These are phyloP conservation scores for Oreocharis arfaki DNA, from an alignment of 2,113 vertebrate genomes.

Conservation along the genomic window DNA sequence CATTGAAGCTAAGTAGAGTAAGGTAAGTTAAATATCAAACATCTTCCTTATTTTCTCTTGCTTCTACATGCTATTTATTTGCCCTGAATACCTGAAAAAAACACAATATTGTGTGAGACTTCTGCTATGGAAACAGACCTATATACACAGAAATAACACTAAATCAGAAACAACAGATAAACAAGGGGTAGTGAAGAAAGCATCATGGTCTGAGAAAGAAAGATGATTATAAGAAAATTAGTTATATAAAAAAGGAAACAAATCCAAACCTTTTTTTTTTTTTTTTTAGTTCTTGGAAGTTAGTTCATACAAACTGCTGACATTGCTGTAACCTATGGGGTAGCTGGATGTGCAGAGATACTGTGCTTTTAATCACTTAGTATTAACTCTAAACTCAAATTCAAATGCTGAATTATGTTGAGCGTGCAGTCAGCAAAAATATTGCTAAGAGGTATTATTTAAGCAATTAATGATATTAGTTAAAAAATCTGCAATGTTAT, in stretches of 20 bases:
- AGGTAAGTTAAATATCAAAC: not conserved
- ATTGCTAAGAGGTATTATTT: not conserved
- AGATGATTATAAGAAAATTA: not conserved
- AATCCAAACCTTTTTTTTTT: not conserved
- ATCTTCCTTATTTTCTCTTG: not conserved
- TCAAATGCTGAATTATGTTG: not conserved
- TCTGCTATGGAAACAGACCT: not conserved
- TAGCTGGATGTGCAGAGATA: not conserved
- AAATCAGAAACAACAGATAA: not conserved
- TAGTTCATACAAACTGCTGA: not conserved
- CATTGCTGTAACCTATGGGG: not conserved
- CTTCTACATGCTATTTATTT: not conserved
- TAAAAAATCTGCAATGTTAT: not conserved
- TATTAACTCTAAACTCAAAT: not conserved
- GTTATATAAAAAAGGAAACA: not conserved
- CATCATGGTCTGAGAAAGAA: not conserved
- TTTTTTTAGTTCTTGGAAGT: not conserved
- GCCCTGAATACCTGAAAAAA: not conserved
- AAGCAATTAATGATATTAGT: not conserved
- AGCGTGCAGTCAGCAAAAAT: not conserved
- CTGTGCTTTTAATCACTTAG: not conserved
- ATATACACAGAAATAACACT: not conserved
- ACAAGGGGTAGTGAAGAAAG: not conserved
- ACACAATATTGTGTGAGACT: accelerated
- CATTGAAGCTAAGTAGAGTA: not conserved